Evolutionary conservation across 2,888 invertebrate species (phyloP).

Genomic region (Liodrosophila aerea): DNA sequence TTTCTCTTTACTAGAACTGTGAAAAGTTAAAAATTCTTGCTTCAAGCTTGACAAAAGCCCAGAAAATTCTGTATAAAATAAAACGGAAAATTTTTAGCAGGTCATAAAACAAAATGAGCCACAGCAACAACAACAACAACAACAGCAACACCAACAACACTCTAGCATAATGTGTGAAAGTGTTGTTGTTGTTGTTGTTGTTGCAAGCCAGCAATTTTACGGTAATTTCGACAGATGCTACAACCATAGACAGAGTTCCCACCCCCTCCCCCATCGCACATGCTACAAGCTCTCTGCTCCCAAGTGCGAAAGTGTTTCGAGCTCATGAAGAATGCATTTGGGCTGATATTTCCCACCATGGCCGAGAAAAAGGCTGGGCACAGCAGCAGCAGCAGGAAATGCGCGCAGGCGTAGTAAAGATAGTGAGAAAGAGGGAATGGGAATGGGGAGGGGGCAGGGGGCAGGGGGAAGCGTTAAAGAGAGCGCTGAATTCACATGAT

Average conservation of each 20-base stretch:
- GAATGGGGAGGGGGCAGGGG: no score
- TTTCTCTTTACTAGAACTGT: no score
- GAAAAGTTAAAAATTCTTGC: no score
- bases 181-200: slow-evolving; percentile 49
- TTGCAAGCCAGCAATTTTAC: slow-evolving; percentile 53
- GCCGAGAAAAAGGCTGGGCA: no score
- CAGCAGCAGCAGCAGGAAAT: slow-evolving; percentile 58
- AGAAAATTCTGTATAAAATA: slow-evolving; percentile 2
- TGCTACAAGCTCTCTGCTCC: background rate
- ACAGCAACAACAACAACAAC: slow-evolving; percentile 40
- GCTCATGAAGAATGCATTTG: slow-evolving; percentile 46
- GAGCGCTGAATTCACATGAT: slow-evolving; percentile 62
- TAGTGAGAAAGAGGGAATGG: no score
- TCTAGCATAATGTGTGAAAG: slow-evolving; percentile 70
- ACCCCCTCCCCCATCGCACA: slow-evolving; percentile 3
- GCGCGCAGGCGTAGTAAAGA: slow-evolving; percentile 59
- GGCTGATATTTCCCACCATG: slow-evolving; percentile 41
- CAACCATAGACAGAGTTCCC: no score
- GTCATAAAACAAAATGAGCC: slow-evolving; percentile 65
- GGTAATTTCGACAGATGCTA: slow-evolving; percentile 52
- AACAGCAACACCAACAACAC: slow-evolving; percentile 43
- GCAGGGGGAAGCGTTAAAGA: no score
- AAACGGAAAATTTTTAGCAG: slow-evolving; percentile 53
- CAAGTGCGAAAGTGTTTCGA: slow-evolving; percentile 49
- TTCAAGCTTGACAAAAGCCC: background rate